phyloP scores from a whole-genome alignment of 2,113 vertebrate genomes.

The Enhydra lutris region DNA sequence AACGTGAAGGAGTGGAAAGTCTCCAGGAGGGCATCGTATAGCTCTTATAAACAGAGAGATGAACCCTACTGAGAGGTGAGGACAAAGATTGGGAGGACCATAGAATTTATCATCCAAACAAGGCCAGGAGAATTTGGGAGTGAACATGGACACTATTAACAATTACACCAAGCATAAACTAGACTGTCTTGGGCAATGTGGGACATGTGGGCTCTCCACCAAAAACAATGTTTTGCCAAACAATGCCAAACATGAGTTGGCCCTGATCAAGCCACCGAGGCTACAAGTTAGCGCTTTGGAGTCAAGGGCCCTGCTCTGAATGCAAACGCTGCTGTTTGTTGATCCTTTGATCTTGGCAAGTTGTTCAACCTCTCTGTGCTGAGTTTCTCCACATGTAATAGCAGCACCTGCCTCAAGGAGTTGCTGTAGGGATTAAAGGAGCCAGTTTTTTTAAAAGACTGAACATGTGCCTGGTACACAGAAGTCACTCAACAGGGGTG shows the following conservation, averaged over 20 bases:
- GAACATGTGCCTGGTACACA: neutral
- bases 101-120: neutral
- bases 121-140: neutral
- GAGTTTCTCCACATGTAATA: neutral
- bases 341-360: neutral
- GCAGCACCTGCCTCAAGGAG: neutral
- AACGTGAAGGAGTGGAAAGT: neutral
- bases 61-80: neutral
- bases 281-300: neutral
- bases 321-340: neutral
- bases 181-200: neutral
- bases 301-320: neutral
- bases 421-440: neutral
- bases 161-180: neutral
- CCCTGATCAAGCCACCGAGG: neutral
- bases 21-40: accelerated
- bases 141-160: neutral
- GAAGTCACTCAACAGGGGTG: neutral
- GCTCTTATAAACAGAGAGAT: neutral
- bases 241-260: neutral
- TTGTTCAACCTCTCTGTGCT: neutral
- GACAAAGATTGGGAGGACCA: neutral
- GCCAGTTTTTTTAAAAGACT: neutral
- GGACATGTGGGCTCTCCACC: neutral
- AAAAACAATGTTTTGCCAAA: neutral